These are phyloP conservation scores for Gobio occitaniae DNA, from an alignment of 2,797 vertebrate species.

Conservation along the genomic window DNA sequence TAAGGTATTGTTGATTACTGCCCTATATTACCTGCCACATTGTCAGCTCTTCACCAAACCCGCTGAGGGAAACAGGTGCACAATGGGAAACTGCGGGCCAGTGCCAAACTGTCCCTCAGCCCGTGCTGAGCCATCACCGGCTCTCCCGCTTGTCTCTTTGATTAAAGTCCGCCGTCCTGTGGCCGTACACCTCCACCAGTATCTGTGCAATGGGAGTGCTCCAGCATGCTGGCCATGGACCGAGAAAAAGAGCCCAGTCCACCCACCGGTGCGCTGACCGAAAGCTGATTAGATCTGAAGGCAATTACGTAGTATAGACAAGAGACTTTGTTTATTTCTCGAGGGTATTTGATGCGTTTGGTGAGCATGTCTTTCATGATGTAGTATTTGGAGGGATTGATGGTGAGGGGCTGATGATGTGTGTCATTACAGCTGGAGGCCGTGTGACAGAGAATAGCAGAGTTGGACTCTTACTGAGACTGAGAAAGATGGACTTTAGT, in stretches of 20 bases:
- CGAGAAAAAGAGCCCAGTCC: neutral
- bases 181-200: conserved; percentile 9
- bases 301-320: conserved; percentile 39
- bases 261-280: conserved; percentile 16
- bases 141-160: conserved; percentile 42
- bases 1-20: conserved; percentile 55
- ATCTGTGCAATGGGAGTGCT: neutral
- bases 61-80: conserved; percentile 19
- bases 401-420: conserved; percentile 50
- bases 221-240: neutral
- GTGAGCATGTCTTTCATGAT: conserved; percentile 53
- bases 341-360: conserved; percentile 46
- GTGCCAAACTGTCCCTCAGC: conserved; percentile 25
- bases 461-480: neutral
- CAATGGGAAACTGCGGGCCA: conserved; percentile 12
- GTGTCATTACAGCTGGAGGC: conserved; percentile 56
- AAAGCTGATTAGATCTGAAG: conserved; percentile 51
- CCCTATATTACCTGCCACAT: conserved; percentile 51
- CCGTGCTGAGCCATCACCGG: neutral
- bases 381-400: conserved; percentile 41
- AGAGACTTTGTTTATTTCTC: conserved; percentile 38
- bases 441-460: conserved; percentile 16
- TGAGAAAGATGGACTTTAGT: neutral
- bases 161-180: conserved; percentile 42
- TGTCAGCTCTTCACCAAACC: conserved; percentile 36